A percentile compares a stretch with the other conserved stretches of the same genome.
phyloP scores from a whole-genome alignment of 2,113 vertebrate species.

The Toxotes chatareus region DNA sequence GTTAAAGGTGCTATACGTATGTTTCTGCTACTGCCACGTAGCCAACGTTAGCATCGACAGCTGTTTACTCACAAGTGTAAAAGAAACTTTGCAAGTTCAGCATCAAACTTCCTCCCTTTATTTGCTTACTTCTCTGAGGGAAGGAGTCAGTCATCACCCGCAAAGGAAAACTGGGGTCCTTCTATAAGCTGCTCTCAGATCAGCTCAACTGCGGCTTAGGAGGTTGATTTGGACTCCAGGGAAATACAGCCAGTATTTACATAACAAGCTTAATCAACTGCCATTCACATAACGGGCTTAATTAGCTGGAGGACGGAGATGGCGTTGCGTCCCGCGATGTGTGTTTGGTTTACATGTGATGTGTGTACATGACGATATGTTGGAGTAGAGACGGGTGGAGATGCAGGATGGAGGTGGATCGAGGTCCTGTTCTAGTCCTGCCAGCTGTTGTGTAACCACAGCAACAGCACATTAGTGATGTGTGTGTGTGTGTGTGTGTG shows the following conservation, averaged over 20 bases:
- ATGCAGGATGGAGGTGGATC: neutral
- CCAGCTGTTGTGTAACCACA: conserved; percentile 43
- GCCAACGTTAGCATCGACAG: no score
- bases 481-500: conserved; percentile 11
- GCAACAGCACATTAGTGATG: conserved; percentile 16
- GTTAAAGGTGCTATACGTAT: no score
- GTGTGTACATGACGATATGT: neutral
- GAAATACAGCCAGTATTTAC: conserved; percentile 56
- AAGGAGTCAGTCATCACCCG: neutral
- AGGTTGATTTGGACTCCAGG: conserved; percentile 45
- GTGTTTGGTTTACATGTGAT: neutral
- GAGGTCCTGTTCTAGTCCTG: neutral
- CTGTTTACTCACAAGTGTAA: no score
- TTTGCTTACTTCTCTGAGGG: neutral
- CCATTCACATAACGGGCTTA: conserved; percentile 42
- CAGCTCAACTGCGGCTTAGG: neutral
- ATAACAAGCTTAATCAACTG: conserved; percentile 66
- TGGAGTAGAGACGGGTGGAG: conserved; percentile 19
- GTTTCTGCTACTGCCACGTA: no score
- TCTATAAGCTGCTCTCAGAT: neutral
- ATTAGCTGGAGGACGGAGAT: conserved; percentile 27
- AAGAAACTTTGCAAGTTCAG: no score
- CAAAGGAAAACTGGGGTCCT: neutral
- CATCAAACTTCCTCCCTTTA: no score
- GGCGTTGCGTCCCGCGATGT: neutral